A percentile compares a stretch with the other conserved stretches of the same genome.
These are phyloP conservation scores for Eurytoma adleriae DNA, from an alignment of 2,888 invertebrate species.

Conservation along the genomic window DNA sequence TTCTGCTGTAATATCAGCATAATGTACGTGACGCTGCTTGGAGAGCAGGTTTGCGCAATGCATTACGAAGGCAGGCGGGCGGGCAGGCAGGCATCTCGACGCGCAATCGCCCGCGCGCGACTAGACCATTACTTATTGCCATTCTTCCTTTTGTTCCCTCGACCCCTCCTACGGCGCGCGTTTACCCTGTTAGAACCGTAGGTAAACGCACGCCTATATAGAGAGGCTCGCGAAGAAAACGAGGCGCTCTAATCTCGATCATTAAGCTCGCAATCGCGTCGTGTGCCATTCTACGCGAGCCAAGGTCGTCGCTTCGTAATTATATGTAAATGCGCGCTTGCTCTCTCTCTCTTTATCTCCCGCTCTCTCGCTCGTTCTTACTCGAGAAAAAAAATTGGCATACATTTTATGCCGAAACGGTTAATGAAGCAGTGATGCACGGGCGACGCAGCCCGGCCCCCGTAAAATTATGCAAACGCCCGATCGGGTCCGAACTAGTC, in stretches of 20 bases:
- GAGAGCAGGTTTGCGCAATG: slow-evolving; percentile 13
- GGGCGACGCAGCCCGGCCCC: neutral
- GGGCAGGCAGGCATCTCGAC: neutral
- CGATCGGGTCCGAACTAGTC: slow-evolving; percentile 29
- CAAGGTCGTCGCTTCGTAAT: slow-evolving; percentile 38
- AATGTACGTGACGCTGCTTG: too few species aligned
- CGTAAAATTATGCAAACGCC: slow-evolving; percentile 52
- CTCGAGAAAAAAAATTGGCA: slow-evolving; percentile 33
- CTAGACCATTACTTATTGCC: slow-evolving; percentile 17
- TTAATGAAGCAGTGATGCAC: slow-evolving; percentile 39
- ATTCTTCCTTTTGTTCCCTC: neutral
- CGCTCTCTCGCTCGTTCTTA: too few species aligned
- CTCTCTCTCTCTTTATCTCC: too few species aligned
- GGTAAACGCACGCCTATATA: neutral
- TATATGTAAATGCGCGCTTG: slow-evolving; percentile 46
- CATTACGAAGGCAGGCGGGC: slow-evolving; percentile 11
- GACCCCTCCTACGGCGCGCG: neutral
- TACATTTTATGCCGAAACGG: slow-evolving; percentile 50
- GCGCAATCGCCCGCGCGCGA: slow-evolving; percentile 2
- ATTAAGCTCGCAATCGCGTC: slow-evolving; percentile 30
- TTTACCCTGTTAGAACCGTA: slow-evolving; percentile 4
- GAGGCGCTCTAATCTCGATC: slow-evolving; percentile 54
- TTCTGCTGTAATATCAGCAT: too few species aligned
- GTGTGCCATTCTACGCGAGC: slow-evolving; percentile 20
- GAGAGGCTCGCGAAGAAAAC: slow-evolving; percentile 34